Conservation (phyloP, 2,797 vertebrate genomes). For the Sebastes glaucus region DNA sequence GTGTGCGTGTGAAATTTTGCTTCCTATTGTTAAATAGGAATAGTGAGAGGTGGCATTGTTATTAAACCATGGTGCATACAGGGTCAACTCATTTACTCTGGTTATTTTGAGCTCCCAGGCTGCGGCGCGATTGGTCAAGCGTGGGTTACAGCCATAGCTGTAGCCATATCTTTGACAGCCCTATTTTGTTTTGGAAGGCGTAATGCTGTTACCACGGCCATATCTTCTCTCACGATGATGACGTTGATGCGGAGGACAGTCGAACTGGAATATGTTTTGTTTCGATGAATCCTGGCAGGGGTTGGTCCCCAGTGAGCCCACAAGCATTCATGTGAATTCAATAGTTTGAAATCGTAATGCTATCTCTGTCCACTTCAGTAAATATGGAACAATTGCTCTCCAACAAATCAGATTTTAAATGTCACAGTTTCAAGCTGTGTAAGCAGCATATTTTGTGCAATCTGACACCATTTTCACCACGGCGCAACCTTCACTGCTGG, state of each 20-base stretch:
- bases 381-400: background rate
- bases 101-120: slow-evolving; percentile 45
- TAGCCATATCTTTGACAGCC: slow-evolving; percentile 31
- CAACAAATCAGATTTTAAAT: background rate
- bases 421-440: background rate
- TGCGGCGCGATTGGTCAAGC: slow-evolving; percentile 15
- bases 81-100: slow-evolving; percentile 43
- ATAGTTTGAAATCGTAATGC: background rate
- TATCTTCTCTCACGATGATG: slow-evolving; percentile 29
- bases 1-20: background rate
- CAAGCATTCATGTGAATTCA: background rate
- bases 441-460: background rate
- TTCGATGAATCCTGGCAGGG: slow-evolving; percentile 16
- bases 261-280: slow-evolving; percentile 8
- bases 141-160: slow-evolving; percentile 18
- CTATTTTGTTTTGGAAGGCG: slow-evolving; percentile 32
- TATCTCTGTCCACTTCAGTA: background rate
- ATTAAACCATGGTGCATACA: slow-evolving; percentile 39
- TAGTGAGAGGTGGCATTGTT: slow-evolving; percentile 25
- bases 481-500: background rate
- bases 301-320: background rate
- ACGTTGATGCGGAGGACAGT: background rate
- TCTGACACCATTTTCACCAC: background rate
- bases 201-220: slow-evolving; percentile 4
- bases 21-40: background rate